Conservation (phyloP, 2,888 invertebrate genomes). For the Tiliacea aurago region DNA sequence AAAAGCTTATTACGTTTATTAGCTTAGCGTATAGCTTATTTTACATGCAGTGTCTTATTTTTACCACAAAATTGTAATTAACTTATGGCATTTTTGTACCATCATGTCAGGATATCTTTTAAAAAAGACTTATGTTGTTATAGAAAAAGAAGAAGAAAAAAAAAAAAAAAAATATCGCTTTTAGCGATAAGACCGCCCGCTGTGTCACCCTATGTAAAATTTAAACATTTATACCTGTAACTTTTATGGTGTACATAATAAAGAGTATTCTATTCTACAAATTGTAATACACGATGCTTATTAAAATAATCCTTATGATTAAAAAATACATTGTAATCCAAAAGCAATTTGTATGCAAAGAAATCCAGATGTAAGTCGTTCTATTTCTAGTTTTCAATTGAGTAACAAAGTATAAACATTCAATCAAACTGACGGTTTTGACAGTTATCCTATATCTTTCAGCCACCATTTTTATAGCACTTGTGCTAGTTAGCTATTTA, state of each 20-base stretch:
- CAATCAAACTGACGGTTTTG: conserved; percentile 47
- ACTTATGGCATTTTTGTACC: conserved; percentile 12
- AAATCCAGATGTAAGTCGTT: conserved; percentile 25
- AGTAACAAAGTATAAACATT: conserved; percentile 53
- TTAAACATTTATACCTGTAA: no score
- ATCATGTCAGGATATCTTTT: background rate
- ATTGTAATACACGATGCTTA: background rate
- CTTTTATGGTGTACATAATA: no score
- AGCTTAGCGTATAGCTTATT: conserved; percentile 5
- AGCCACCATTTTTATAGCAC: conserved; percentile 61
- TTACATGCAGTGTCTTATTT: background rate
- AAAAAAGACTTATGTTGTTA: no score
- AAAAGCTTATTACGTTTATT: conserved; percentile 15
- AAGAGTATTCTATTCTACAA: no score
- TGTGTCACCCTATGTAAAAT: no score
- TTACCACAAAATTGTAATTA: conserved; percentile 21
- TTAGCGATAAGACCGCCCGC: no score
- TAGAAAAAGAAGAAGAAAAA: no score
- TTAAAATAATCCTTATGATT: conserved; percentile 17
- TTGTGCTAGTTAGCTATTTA: conserved; percentile 53
- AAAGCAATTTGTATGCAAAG: conserved; percentile 33
- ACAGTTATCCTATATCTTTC: conserved; percentile 51
- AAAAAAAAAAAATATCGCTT: no score
- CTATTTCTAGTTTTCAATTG: conserved; percentile 43
- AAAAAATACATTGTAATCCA: conserved; percentile 29